Evolutionary conservation across 2,888 invertebrate species (phyloP).

Genomic region (Phortica magna): DNA sequence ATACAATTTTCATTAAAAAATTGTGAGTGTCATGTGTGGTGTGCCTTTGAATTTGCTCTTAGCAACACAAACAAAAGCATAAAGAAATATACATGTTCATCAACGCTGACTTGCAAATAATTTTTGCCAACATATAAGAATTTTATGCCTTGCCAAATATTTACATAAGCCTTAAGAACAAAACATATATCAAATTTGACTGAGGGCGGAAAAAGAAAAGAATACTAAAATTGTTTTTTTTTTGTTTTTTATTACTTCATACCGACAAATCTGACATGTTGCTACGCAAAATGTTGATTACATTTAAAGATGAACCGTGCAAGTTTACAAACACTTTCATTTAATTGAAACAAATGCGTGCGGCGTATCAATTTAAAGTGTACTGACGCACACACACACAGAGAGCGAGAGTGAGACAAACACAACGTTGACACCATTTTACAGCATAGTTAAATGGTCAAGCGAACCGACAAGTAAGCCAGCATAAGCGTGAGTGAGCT

Average conservation of each 20-base stretch:
- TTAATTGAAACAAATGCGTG: conserved; percentile 71
- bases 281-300: neutral
- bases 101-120: neutral
- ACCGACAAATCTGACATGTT: neutral
- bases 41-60: too few relatives aligned
- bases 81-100: neutral
- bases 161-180: too few relatives aligned
- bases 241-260: neutral
- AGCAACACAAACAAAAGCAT: neutral
- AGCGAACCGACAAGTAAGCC: neutral
- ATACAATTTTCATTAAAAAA: too few relatives aligned
- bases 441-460: conserved; percentile 18
- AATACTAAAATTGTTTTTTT: too few relatives aligned
- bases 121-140: neutral
- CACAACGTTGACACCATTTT: conserved; percentile 24
- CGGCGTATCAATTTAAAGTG: conserved; percentile 68
- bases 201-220: too few relatives aligned
- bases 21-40: too few relatives aligned
- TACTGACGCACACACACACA: neutral
- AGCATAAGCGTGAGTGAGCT: neutral
- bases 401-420: conserved; percentile 17
- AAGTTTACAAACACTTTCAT: conserved; percentile 58
- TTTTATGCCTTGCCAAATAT: neutral
- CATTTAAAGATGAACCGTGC: neutral
- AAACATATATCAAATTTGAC: too few relatives aligned